Percentiles rank a stretch among this genome's conserved stretches.
These are phyloP conservation scores for Campoplex nolae DNA, from an alignment of 2,888 invertebrate genomes.

Conservation along the genomic window DNA sequence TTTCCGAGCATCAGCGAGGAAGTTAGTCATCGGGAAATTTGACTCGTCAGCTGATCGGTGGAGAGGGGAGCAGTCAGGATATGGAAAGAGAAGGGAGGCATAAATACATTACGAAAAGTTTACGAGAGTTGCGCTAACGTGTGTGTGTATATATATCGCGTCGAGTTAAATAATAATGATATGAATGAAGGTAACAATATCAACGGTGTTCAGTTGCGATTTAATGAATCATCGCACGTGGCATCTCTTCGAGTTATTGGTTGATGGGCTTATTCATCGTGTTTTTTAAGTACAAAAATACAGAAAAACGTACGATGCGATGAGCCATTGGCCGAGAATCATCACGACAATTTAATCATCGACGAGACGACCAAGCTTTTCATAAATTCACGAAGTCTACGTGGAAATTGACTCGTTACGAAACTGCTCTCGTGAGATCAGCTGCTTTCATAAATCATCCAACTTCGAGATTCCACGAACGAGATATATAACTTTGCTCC, in stretches of 20 bases:
- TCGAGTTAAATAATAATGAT: constrained; percentile 31
- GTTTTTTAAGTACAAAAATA: not conserved
- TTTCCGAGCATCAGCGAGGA: constrained; percentile 29
- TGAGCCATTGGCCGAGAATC: not conserved
- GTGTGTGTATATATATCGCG: not conserved
- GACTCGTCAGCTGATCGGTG: constrained; percentile 67
- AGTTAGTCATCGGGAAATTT: constrained; percentile 62
- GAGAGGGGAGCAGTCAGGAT: not conserved
- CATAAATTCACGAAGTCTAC: not conserved
- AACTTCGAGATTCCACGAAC: constrained; percentile 9
- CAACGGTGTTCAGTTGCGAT: constrained; percentile 21
- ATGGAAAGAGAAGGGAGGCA: not conserved
- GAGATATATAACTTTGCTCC: not conserved
- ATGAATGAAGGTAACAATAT: constrained; percentile 23
- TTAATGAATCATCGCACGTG: constrained; percentile 58
- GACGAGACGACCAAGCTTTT: too few species aligned
- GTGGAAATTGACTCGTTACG: not conserved
- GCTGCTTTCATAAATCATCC: constrained; percentile 9
- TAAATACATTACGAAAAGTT: constrained; percentile 41
- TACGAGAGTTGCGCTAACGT: constrained; percentile 45
- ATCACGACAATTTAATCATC: not conserved
- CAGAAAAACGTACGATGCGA: not conserved
- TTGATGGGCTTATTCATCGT: constrained; percentile 50
- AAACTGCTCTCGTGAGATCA: not conserved
- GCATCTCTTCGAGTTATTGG: not conserved